phyloP scores from a whole-genome alignment of 2,797 vertebrate species.

The Pseudopleuronectes americanus region DNA sequence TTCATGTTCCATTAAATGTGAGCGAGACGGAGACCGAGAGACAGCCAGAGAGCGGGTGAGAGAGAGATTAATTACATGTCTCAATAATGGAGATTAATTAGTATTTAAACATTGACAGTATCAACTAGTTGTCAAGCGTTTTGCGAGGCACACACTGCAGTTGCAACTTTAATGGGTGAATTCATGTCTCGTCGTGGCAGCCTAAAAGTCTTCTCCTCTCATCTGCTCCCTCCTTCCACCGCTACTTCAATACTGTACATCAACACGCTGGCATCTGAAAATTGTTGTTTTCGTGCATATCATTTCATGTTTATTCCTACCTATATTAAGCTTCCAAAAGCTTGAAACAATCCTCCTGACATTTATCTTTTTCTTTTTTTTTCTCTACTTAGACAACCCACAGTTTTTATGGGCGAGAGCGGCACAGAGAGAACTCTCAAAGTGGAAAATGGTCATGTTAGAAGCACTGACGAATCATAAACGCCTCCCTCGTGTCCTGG shows the following conservation, averaged over 20 bases:
- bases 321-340: conserved; percentile 56
- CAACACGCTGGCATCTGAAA: conserved; percentile 63
- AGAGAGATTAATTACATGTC: conserved; percentile 81
- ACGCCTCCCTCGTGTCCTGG: conserved; percentile 19
- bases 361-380: conserved; percentile 58
- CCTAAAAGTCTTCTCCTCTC: conserved; percentile 59
- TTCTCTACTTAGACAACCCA: conserved; percentile 35
- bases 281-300: conserved; percentile 74
- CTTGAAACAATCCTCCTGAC: conserved; percentile 67
- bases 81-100: conserved; percentile 81
- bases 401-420: conserved; percentile 47
- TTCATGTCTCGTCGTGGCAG: conserved; percentile 63
- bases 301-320: conserved; percentile 62
- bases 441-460: conserved; percentile 59
- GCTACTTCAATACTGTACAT: conserved; percentile 65
- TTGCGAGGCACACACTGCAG: conserved; percentile 56
- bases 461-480: conserved; percentile 44
- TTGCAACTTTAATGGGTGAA: conserved; percentile 71
- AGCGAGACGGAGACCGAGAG: conserved; percentile 66
- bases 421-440: conserved; percentile 44
- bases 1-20: conserved; percentile 82
- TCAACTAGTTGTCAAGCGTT: conserved; percentile 73
- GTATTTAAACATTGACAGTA: conserved; percentile 81
- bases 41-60: conserved; percentile 67
- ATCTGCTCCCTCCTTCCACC: conserved; percentile 42